These are phyloP conservation scores for Sesamia nonagrioides DNA, from an alignment of 1,140 invertebrate genomes.

Conservation along the genomic window DNA sequence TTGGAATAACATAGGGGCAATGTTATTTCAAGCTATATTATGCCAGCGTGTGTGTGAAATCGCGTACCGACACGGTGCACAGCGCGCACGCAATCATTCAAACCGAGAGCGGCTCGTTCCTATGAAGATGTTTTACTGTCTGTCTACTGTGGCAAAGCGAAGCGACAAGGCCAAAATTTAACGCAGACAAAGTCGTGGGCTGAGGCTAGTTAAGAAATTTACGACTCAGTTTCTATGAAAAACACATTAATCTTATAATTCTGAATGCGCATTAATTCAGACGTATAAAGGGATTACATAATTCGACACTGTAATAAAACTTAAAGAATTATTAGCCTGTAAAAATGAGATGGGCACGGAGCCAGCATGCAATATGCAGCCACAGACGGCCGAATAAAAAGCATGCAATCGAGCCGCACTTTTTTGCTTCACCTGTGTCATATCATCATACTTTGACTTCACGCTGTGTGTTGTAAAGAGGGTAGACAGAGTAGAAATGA, in stretches of 20 bases:
- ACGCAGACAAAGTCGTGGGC: too few species aligned
- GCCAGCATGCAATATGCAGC: slow-evolving; percentile 59
- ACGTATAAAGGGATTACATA: slow-evolving; percentile 48
- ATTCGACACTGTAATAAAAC: slow-evolving; percentile 58
- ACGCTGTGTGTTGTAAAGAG: background rate
- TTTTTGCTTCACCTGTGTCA: slow-evolving; percentile 2
- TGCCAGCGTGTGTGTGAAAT: too few species aligned
- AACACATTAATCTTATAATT: background rate
- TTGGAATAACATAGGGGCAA: too few species aligned
- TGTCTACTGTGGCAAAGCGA: too few species aligned
- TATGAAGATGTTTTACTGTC: too few species aligned
- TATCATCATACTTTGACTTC: background rate
- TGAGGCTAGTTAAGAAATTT: too few species aligned
- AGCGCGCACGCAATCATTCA: too few species aligned
- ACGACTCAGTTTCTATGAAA: background rate
- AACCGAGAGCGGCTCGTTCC: too few species aligned
- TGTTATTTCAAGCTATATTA: too few species aligned
- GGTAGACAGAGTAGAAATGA: background rate
- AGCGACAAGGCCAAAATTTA: too few species aligned
- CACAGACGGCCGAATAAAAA: slow-evolving; percentile 52
- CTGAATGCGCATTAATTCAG: background rate
- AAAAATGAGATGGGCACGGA: slow-evolving; percentile 53
- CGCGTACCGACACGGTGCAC: too few species aligned
- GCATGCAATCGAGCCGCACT: slow-evolving; percentile 47
- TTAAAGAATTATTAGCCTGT: slow-evolving; percentile 61